Percentiles rank a stretch among this genome's conserved stretches.
phyloP scores from a whole-genome alignment of 2,113 vertebrate genomes.

The Microtus richardsoni region DNA sequence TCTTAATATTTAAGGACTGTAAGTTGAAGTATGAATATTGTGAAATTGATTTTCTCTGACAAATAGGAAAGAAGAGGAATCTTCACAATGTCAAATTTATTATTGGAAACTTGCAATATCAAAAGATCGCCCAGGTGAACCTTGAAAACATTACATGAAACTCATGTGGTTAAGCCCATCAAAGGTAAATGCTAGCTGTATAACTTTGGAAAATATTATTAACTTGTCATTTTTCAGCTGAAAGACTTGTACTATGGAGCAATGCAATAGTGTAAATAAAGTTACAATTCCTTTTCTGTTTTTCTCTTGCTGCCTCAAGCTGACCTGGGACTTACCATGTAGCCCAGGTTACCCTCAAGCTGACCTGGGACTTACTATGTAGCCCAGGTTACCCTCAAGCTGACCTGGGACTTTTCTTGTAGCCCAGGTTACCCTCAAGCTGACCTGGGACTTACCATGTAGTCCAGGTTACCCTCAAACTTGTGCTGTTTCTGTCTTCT shows the following conservation, averaged over 20 bases:
- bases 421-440: not conserved
- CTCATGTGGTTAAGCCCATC: slow-evolving; percentile 13
- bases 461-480: not conserved
- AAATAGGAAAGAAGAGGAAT: slow-evolving; percentile 30
- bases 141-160: slow-evolving; percentile 59
- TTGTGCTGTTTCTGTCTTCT: not conserved
- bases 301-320: not conserved
- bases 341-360: not conserved
- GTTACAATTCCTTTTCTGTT: not conserved
- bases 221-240: slow-evolving; percentile 12
- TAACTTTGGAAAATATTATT: slow-evolving; percentile 11
- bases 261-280: slow-evolving; percentile 18
- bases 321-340: not conserved
- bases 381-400: not conserved
- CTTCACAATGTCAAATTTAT: slow-evolving; percentile 37
- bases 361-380: not conserved
- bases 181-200: slow-evolving; percentile 3
- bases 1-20: not conserved
- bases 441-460: not conserved
- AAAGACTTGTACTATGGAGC: not conserved
- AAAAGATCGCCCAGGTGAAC: slow-evolving; percentile 45
- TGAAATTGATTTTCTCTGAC: slow-evolving; percentile 13
- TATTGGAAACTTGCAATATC: slow-evolving; percentile 35
- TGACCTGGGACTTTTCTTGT: not conserved
- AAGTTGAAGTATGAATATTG: slow-evolving; percentile 30